These are phyloP conservation scores for Anthopleura xanthogrammica DNA, from an alignment of 92 coral and sea anemone species.

Conservation along the genomic window DNA sequence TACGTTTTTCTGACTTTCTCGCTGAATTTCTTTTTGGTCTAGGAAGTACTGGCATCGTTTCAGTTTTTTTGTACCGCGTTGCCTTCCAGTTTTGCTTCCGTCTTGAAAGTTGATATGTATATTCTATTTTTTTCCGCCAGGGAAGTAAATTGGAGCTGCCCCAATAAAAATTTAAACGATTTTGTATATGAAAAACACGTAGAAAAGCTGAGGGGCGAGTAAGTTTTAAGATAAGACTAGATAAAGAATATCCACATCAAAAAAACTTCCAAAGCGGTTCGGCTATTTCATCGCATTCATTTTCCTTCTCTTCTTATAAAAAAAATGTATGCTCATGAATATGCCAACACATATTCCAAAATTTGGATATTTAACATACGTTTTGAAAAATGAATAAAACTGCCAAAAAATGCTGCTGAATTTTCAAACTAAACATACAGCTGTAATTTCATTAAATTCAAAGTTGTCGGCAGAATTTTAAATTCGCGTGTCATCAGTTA, in stretches of 20 bases:
- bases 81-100: not conserved
- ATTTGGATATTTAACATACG: too few relatives aligned
- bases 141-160: not conserved
- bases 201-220: not conserved
- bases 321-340: too few relatives aligned
- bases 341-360: too few relatives aligned
- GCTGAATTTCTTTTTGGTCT: not conserved
- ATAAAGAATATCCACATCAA: too few relatives aligned
- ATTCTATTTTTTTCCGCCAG: not conserved
- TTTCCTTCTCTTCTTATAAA: too few relatives aligned
- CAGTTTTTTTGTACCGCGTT: not conserved
- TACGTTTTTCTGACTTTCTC: not conserved
- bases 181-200: not conserved
- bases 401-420: too few relatives aligned
- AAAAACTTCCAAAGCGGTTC: not conserved
- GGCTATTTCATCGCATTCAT: too few relatives aligned
- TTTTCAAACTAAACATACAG: not conserved
- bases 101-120: not conserved
- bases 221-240: too few relatives aligned
- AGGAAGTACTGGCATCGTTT: not conserved
- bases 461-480: not conserved
- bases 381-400: too few relatives aligned
- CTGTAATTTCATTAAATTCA: not conserved
- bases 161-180: conserved; percentile 3
- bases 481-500: not conserved